Base-by-base conservation (phyloP, 2,888 invertebrate species). In the Rhingia rostrata region DNA sequence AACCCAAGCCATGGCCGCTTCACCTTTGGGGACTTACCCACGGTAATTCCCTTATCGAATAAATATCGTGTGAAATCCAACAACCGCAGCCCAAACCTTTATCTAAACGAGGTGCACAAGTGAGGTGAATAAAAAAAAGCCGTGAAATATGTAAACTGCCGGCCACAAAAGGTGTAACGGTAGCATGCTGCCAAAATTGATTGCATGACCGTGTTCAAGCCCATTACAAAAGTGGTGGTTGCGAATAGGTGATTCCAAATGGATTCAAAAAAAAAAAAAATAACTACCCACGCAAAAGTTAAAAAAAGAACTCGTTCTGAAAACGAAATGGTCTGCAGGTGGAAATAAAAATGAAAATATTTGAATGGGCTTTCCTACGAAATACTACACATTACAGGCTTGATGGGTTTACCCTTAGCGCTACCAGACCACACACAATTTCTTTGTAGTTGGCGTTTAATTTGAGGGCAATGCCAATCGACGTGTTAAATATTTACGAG, bases 11-110 rank as follows among this genome's bases (percentile, higher is more conserved):
- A 51, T 37, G 3, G 45, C 10, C 22, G 22, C 22, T 58, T 10
- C 12, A 43, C 35, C 58, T 53, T 9, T 10, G 67, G 60, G 60
- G 43, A 56, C 22, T 51, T 45, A 12, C 32, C 53, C 58, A n/a
- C 30, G 12, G 33, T 33, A 35, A 60, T 39, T 67, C 58, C 67
- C 60, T 14, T 67, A 60, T 66, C 75, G 51, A 75, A 75, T 67
- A 60, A 67, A 75, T 75, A 67, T 75, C 58, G 67, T 75, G 75
- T 51, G 75, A 75, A 75, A 60, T 75, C 60, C 66, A 60, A 41
- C 66, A 60, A 51, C 56, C 41, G 35, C 66, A 51, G 33, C 33
- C 47, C 43, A 32, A 37, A 45, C 41, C 66, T 53, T 45, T 67
- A 37, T 51, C 67, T 51, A 60, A 60, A 43, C 56, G 14, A 37